Conservation (phyloP, 2,888 invertebrate species). For the Pristionchus japonicus region DNA sequence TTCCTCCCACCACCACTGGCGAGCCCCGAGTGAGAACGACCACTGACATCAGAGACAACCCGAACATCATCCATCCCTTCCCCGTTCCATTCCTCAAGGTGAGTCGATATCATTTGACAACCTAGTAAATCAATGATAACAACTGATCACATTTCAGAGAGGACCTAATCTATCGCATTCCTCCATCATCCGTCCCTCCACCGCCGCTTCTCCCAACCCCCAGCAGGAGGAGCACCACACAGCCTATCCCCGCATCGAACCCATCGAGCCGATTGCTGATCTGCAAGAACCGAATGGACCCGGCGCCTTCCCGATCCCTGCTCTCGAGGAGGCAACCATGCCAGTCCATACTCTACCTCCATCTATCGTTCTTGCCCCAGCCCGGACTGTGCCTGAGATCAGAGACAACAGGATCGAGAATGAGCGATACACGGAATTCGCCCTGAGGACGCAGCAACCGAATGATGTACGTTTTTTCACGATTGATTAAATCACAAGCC, state of each 20-base stretch:
- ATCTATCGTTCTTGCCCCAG: slow-evolving; percentile 61
- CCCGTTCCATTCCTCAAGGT: slow-evolving; percentile 73
- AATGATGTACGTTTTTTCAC: slow-evolving; percentile 35
- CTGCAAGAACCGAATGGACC: neutral
- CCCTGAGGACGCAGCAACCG: slow-evolving; percentile 46
- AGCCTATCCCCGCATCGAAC: neutral
- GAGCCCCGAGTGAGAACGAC: slow-evolving; percentile 41
- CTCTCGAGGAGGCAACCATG: slow-evolving; percentile 16
- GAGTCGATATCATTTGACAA: neutral
- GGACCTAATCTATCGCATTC: slow-evolving; percentile 52
- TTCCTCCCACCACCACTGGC: slow-evolving; percentile 48
- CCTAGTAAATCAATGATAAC: too few relatives aligned
- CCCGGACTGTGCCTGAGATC: slow-evolving; percentile 48
- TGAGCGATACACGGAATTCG: slow-evolving; percentile 53
- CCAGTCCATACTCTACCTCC: slow-evolving; percentile 61
- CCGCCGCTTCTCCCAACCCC: slow-evolving; percentile 28
- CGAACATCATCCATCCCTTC: slow-evolving; percentile 67
- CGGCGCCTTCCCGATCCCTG: slow-evolving; percentile 16
- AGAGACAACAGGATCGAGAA: neutral
- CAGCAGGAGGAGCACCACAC: neutral
- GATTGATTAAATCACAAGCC: neutral
- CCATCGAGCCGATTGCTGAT: slow-evolving; percentile 28
- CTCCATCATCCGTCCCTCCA: slow-evolving; percentile 7
- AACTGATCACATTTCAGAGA: slow-evolving; percentile 48
- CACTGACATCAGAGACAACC: slow-evolving; percentile 57